These are phyloP conservation scores for Minunthozetes semirufus DNA, from an alignment of 2,888 invertebrate species.

Conservation along the genomic window DNA sequence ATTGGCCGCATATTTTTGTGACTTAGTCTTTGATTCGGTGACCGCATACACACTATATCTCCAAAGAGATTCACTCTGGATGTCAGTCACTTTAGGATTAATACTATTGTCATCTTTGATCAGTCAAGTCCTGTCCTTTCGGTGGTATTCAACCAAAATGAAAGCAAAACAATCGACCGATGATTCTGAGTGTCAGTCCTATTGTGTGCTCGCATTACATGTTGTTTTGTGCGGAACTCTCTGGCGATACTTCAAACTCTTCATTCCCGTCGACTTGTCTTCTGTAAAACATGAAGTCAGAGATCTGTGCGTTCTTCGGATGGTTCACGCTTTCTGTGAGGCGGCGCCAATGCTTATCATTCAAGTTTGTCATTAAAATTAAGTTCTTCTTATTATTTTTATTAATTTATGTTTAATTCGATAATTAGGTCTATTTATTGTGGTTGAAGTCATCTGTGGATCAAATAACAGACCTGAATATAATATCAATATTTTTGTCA, in stretches of 20 bases:
- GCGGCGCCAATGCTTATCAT: constrained; percentile 79
- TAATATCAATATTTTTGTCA: constrained; percentile 71
- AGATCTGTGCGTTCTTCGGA: constrained; percentile 64
- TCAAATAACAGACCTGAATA: constrained; percentile 65
- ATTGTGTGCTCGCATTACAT: constrained; percentile 43
- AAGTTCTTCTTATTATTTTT: neutral
- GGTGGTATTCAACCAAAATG: constrained; percentile 45
- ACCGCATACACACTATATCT: constrained; percentile 72
- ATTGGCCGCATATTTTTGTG: constrained; percentile 80
- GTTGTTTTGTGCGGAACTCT: constrained; percentile 51
- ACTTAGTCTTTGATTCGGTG: constrained; percentile 78
- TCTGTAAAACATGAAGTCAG: constrained; percentile 72
- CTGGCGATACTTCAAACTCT: constrained; percentile 68
- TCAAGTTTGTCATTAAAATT: constrained; percentile 24
- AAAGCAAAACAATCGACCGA: neutral
- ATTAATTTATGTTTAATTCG: neutral
- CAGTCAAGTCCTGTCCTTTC: constrained; percentile 52
- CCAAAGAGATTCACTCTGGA: constrained; percentile 41
- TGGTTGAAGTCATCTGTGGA: constrained; percentile 50
- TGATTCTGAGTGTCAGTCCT: neutral
- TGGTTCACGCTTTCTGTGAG: constrained; percentile 79
- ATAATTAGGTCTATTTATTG: constrained; percentile 56
- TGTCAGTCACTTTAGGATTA: constrained; percentile 56
- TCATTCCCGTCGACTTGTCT: constrained; percentile 72
- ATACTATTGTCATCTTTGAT: constrained; percentile 66